phyloP scores from a whole-genome alignment of 2,888 invertebrate species.

The Alcis repandata region DNA sequence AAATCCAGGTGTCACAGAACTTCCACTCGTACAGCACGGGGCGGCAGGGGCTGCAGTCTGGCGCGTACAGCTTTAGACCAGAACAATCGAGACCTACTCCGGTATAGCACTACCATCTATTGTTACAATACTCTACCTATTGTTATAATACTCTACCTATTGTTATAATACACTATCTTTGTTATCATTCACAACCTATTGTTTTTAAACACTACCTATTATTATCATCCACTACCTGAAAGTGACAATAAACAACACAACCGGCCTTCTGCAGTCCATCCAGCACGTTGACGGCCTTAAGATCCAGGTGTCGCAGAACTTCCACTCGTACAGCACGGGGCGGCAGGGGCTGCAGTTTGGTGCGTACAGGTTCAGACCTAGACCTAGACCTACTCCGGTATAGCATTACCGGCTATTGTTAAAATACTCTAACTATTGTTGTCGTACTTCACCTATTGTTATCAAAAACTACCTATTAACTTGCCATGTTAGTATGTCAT shows the following conservation, averaged over 20 bases:
- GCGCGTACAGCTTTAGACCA: constrained; percentile 90
- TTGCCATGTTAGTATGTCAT: no score
- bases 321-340: constrained; percentile 84
- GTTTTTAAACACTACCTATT: no score
- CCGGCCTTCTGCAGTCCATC: constrained; percentile 73
- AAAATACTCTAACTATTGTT: no score
- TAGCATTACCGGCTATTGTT: no score
- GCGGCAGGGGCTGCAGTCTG: constrained; percentile 86
- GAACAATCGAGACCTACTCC: constrained; percentile 65
- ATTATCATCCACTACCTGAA: constrained; percentile 77
- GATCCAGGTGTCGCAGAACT: constrained; percentile 75
- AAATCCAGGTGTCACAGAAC: constrained; percentile 71
- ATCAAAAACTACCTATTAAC: no score
- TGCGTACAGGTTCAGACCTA: constrained; percentile 89
- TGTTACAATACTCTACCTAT: no score
- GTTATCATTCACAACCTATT: no score
- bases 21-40: constrained; percentile 86
- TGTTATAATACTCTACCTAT: no score
- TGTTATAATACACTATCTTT: no score
- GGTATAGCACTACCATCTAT: no score
- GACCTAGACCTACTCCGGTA: constrained; percentile 65
- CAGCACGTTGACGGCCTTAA: constrained; percentile 72
- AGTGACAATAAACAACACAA: constrained; percentile 67
- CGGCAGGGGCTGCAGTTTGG: constrained; percentile 87
- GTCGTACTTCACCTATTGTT: no score